Percentiles rank a stretch among this genome's conserved stretches.
These are phyloP conservation scores for Entomobrya multifasciata DNA, from an alignment of 2,888 invertebrate genomes.

Conservation along the genomic window DNA sequence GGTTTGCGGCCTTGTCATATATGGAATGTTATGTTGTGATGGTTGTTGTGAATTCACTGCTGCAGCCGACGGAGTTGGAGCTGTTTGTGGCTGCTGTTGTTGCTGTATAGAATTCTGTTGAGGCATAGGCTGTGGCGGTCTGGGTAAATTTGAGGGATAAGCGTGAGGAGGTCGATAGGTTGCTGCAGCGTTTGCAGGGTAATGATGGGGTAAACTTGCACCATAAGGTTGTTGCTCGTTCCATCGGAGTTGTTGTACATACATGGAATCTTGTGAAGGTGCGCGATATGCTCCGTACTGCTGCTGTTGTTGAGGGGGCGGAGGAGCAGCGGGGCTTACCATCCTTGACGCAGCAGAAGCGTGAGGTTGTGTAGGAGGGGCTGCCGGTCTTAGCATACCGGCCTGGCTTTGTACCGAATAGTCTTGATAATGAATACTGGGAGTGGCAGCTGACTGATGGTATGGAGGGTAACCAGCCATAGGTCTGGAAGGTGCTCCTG, in stretches of 20 bases:
- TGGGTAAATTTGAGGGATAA: constrained; percentile 78
- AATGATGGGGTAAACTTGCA: constrained; percentile 80
- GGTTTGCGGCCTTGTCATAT: constrained; percentile 77
- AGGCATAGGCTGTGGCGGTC: constrained; percentile 77
- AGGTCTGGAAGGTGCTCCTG: constrained; percentile 76
- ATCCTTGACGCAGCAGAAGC: constrained; percentile 75
- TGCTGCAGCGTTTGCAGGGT: constrained; percentile 77
- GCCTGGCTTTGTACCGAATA: constrained; percentile 78
- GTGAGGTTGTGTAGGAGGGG: constrained; percentile 75
- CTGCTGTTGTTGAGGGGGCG: constrained; percentile 71
- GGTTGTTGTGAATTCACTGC: constrained; percentile 81
- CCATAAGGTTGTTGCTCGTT: constrained; percentile 80
- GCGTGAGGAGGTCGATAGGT: constrained; percentile 78
- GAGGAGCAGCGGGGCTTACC: constrained; percentile 74
- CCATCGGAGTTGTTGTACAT: constrained; percentile 79
- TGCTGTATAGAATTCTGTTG: constrained; percentile 82
- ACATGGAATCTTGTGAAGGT: constrained; percentile 78
- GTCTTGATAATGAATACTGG: constrained; percentile 79
- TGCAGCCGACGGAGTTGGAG: constrained; percentile 80
- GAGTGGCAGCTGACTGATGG: constrained; percentile 76
- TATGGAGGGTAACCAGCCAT: constrained; percentile 79
- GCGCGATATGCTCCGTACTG: constrained; percentile 74
- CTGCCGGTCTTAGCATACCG: constrained; percentile 76
- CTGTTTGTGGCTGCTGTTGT: constrained; percentile 81
- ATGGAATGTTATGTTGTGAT: constrained; percentile 79